A percentile compares a stretch with the other conserved stretches of the same genome.
These are phyloP conservation scores for Bolborhynchus lineola DNA, from an alignment of 2,113 vertebrate species.

Conservation along the genomic window DNA sequence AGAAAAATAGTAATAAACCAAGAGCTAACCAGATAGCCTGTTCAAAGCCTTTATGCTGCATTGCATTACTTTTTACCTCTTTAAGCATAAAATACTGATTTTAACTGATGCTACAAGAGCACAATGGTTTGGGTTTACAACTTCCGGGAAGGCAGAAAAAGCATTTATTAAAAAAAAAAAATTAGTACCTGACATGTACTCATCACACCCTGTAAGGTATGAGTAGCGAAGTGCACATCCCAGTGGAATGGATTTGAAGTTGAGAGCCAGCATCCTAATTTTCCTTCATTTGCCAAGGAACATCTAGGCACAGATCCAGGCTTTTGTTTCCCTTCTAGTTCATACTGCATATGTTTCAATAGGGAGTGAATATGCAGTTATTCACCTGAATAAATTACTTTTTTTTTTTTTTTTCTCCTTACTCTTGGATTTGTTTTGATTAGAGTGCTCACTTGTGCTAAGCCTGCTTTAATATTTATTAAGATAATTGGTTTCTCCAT, in stretches of 20 bases:
- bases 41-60: not conserved
- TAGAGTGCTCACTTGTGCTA: not conserved
- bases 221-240: not conserved
- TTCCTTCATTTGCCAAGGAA: not conserved
- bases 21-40: not conserved
- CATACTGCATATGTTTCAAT: not conserved
- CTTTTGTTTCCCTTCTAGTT: slow-evolving; percentile 4
- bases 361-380: not conserved
- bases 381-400: not conserved
- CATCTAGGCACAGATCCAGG: slow-evolving; percentile 13
- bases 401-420: not conserved
- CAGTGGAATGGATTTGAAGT: not conserved
- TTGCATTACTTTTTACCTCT: not conserved
- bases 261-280: not conserved
- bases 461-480: not conserved
- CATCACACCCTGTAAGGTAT: not conserved
- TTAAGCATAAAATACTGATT: not conserved
- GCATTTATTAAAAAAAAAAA: not conserved
- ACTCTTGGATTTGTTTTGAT: not conserved
- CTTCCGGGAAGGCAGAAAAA: not conserved
- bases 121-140: not conserved
- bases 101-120: not conserved
- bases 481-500: not conserved
- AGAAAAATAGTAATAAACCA: not conserved
- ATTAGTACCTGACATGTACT: not conserved